Evolutionary conservation across 2,888 invertebrate species (phyloP).

Genomic region (Selenia dentaria): DNA sequence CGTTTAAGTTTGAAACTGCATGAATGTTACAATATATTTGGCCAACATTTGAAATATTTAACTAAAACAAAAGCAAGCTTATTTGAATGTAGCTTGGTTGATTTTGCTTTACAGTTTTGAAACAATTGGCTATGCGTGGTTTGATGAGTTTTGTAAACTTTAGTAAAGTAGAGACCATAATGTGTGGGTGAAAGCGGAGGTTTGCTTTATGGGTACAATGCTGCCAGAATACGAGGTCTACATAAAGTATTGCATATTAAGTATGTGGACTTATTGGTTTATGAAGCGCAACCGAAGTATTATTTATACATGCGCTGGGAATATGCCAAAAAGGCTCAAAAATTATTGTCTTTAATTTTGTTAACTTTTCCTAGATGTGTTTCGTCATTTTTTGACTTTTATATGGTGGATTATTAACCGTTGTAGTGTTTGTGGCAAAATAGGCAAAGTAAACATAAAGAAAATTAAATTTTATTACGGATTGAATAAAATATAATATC

Average conservation of each 20-base stretch:
- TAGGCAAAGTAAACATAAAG: too few relatives aligned
- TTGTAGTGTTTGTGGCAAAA: too few relatives aligned
- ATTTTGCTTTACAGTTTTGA: background rate
- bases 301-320: too few relatives aligned
- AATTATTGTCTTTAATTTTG: too few relatives aligned
- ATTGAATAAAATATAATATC: too few relatives aligned
- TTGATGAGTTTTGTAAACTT: background rate
- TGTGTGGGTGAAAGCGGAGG: background rate
- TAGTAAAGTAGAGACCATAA: background rate
- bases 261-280: background rate
- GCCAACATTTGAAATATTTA: background rate
- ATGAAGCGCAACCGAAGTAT: too few relatives aligned
- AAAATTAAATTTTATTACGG: too few relatives aligned
- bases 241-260: background rate
- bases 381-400: too few relatives aligned
- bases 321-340: too few relatives aligned
- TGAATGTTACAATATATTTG: background rate
- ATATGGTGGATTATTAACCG: too few relatives aligned
- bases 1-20: constrained; percentile 7
- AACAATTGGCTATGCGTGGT: background rate
- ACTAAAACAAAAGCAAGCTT: background rate
- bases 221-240: background rate
- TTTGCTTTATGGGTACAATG: constrained; percentile 5
- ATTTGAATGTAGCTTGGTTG: background rate
- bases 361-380: too few relatives aligned